Evolutionary conservation across 2,888 invertebrate species (phyloP), one percentile per base, ranked within the genome.

Genomic region (Lathronympha strigana): DNA sequence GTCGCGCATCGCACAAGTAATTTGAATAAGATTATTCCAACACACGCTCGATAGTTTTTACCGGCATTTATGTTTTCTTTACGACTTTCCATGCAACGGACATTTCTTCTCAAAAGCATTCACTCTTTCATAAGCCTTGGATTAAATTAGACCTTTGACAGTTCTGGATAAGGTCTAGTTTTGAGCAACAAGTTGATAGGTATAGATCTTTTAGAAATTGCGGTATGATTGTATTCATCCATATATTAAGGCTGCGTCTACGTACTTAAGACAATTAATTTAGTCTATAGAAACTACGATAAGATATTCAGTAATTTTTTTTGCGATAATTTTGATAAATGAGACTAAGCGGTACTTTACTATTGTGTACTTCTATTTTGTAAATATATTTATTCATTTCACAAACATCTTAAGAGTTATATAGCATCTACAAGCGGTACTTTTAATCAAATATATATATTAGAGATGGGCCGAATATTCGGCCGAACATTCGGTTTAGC

Each of bases 11-110:
- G 31, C 60, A 61, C 38, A 63, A 28, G 53, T 66, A 49, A 61
- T 66, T 54, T 66, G 66, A 61, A 66, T 66, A 66, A 61, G 15
- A 66, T 66, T 60, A 66, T 66, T 66, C 54, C 38, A 49, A 31
- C 47, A 61, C 61, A 61, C 66, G 66, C 54, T 54, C 61, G 60
- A 54, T 66, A 53, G 38, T 66, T 66, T 61, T 66, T 66, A 47
- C 31, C 8, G 36, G 54, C 61, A 61, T 53, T 60, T 61, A 61
- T 54, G 60, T 54, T 61, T 61, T 66, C 66, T 47, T 66, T 51
- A 47, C 47, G 53, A 61, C 66, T 61, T 60, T 60, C 66, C 61
- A 60, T 60, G 64, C 53, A 53, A 25, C 47, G 38, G 43, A 43
- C 31, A 28, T 45, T 53, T 36, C 28, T 60, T 54, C 61, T 66